Evolutionary conservation across 2,888 invertebrate genomes (phyloP), one percentile per base, ranked within the genome.

Genomic region (Epinotia brunnichana): DNA sequence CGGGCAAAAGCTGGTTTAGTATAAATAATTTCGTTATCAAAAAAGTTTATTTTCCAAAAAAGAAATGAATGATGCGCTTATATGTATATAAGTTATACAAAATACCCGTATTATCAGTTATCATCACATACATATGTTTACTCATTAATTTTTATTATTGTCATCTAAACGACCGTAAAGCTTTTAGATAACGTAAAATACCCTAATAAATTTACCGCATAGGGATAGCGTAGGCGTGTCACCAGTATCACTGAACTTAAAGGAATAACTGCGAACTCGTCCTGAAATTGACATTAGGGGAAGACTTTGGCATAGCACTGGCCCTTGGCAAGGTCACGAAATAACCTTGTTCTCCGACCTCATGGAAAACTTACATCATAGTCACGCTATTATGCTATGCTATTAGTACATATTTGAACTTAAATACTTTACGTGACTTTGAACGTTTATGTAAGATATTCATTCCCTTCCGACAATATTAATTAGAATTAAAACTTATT

Each of bases 221-320:
- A 73, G 15, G 39, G 53, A 62, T 56, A 53, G 53, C n/a, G 51
- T 21, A 39, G 54, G 21, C 54, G 41, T 56, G 35, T 3, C 48
- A 63, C 53, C 17, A 35, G 53, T 48, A 54, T 62, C 72, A 63
- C 39, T 69, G 73, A 73, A 73, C 64, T 69, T 63, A 9, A n/a
- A 44, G 60, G 35, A 64, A 59, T 73, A 69, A 69, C 63, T 51
- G 59, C 73, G 57, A 63, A 59, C 21, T 74, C 54, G 76, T 73
- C 77, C 76, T 75, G 39, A 69, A 76, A 21, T 66, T 74, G 74
- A 76, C 77, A 63, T 76, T 74, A 73, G 68, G 69, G 73, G 57
- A 69, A 63, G 57, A 69, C 53, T 69, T 73, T 69, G 63, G 69
- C 73, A 63, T 21, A 60, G 24, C 29, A 48, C 56, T 44, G 62